Evolutionary conservation across 2,113 vertebrate species (phyloP).

Genomic region (Crotophaga sulcirostris): DNA sequence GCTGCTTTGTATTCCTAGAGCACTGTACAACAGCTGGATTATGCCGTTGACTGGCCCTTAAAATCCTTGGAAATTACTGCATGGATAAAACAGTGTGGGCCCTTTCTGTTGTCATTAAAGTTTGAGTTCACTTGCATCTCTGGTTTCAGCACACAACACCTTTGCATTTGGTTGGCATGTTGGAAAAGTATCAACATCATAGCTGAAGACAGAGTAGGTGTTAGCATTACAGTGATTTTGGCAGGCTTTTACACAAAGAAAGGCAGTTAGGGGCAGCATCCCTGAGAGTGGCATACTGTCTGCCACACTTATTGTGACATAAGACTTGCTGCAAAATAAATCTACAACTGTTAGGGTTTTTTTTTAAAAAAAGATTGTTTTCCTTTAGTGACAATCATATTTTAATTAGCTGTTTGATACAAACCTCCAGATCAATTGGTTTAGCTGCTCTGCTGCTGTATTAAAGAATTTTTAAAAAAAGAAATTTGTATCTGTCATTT

Average conservation of each 20-base stretch:
- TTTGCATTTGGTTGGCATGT: background rate
- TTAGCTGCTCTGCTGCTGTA: background rate
- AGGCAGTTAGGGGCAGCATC: background rate
- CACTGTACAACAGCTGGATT: constrained; percentile 26
- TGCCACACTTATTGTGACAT: background rate
- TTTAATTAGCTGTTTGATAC: background rate
- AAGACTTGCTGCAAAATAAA: background rate
- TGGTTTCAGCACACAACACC: background rate
- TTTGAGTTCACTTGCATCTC: background rate
- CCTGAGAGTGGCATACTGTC: background rate
- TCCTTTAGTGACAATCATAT: background rate
- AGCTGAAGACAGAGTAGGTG: background rate
- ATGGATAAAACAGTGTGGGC: background rate
- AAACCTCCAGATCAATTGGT: background rate
- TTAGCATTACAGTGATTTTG: background rate
- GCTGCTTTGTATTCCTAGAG: constrained; percentile 37
- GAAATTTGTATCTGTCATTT: background rate
- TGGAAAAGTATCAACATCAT: background rate
- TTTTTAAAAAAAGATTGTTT: background rate
- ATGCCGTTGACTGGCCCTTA: background rate
- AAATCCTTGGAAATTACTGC: background rate
- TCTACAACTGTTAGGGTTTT: background rate
- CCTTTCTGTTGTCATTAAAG: background rate
- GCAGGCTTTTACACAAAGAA: background rate
- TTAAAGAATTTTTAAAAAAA: background rate